These are phyloP conservation scores for Ceratina calcarata DNA, from an alignment of 1,140 invertebrate genomes.

Conservation along the genomic window DNA sequence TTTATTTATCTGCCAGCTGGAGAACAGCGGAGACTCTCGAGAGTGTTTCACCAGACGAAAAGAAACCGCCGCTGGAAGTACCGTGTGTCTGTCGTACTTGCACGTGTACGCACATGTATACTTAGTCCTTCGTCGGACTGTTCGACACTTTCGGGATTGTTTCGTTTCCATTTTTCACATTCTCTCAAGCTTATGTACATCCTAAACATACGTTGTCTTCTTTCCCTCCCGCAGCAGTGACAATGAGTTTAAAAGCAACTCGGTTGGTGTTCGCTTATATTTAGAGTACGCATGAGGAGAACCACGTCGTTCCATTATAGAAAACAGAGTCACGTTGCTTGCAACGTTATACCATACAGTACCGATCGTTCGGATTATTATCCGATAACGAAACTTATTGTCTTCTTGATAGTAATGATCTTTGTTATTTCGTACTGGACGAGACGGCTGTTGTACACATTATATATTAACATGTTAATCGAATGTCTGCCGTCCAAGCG, in stretches of 20 bases:
- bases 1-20: slow-evolving; percentile 23
- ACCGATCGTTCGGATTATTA: background rate
- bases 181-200: background rate
- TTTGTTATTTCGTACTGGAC: background rate
- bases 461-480: slow-evolving; percentile 36
- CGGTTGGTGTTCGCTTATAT: slow-evolving; percentile 27
- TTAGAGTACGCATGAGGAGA: slow-evolving; percentile 24
- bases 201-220: background rate
- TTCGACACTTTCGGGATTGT: slow-evolving; percentile 32
- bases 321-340: slow-evolving; percentile 30
- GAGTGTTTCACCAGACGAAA: background rate
- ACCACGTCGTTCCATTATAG: background rate
- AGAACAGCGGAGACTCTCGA: slow-evolving; percentile 8
- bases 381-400: slow-evolving; percentile 38
- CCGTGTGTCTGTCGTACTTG: background rate
- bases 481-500: background rate
- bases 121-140: slow-evolving; percentile 18
- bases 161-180: slow-evolving; percentile 17
- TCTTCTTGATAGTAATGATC: slow-evolving; percentile 2
- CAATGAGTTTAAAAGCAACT: slow-evolving; percentile 37
- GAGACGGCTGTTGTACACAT: background rate
- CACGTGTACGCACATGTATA: slow-evolving; percentile 15
- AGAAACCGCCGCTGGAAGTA: background rate
- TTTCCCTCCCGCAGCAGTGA: slow-evolving; percentile 45
- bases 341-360: background rate